Percentiles rank a stretch among this genome's conserved stretches.
Conservation (phyloP, 2,888 invertebrate species). For the Heptascelio sp. region DNA sequence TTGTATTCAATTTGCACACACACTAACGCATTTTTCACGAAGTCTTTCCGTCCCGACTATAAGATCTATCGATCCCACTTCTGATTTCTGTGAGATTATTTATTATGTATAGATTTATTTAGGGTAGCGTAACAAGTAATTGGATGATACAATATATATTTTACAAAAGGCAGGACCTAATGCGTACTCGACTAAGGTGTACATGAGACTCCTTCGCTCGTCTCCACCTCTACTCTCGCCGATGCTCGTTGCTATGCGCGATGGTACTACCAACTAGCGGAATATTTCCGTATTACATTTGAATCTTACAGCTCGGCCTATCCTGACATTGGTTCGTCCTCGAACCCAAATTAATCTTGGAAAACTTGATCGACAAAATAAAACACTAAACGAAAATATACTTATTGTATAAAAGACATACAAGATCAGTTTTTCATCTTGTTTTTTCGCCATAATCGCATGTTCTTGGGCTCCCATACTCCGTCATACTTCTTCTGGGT, state of each 20-base stretch:
- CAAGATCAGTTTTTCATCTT: background rate
- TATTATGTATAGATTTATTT: background rate
- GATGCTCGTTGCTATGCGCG: background rate
- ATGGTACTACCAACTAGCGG: background rate
- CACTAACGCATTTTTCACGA: too few species aligned
- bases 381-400: background rate
- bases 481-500: slow-evolving; percentile 63
- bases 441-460: slow-evolving; percentile 58
- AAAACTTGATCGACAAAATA: background rate
- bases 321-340: slow-evolving; percentile 40
- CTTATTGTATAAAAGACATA: background rate
- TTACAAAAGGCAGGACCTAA: too few species aligned
- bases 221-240: too few species aligned
- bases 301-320: slow-evolving; percentile 46
- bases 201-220: too few species aligned
- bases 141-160: too few species aligned
- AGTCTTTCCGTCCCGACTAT: too few species aligned
- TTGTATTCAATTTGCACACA: too few species aligned
- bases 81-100: background rate
- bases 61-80: too few species aligned
- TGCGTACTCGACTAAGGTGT: too few species aligned
- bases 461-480: slow-evolving; percentile 68
- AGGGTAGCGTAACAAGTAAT: background rate
- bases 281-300: background rate
- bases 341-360: slow-evolving; percentile 5